phyloP scores from a whole-genome alignment of 1,140 invertebrate genomes.

The Drosophila simulans region DNA sequence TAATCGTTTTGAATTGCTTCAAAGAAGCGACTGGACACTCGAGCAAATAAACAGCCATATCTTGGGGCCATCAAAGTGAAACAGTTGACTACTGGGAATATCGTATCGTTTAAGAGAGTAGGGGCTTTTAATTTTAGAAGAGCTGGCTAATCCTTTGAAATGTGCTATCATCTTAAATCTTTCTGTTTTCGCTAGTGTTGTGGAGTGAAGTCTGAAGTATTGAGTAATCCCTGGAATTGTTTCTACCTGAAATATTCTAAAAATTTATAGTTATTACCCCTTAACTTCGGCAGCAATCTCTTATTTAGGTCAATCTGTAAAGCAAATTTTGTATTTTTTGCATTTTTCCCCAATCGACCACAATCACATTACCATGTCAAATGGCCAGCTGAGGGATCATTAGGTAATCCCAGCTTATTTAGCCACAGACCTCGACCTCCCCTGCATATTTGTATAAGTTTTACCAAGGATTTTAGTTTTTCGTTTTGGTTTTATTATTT shows the following conservation, averaged over 20 bases:
- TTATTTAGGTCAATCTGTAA: neutral
- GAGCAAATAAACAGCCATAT: conserved; percentile 23
- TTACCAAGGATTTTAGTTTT: conserved; percentile 6
- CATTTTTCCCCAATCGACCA: conserved; percentile 29
- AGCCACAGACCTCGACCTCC: neutral
- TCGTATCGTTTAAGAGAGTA: neutral
- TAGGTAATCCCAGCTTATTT: conserved; percentile 3
- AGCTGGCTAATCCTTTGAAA: no score
- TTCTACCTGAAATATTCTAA: neutral
- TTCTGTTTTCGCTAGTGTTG: no score
- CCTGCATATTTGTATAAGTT: neutral
- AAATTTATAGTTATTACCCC: neutral
- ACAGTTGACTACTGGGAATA: conserved; percentile 6
- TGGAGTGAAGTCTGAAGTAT: no score
- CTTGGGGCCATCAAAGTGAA: conserved; percentile 39
- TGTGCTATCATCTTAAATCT: neutral
- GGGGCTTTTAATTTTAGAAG: no score
- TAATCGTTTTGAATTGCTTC: conserved; percentile 75
- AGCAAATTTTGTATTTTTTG: conserved; percentile 6
- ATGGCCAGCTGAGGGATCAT: neutral
- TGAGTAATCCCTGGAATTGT: no score
- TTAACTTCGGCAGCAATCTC: no score
- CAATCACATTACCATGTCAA: conserved; percentile 5
- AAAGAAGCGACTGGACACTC: conserved; percentile 48
- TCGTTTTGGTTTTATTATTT: conserved; percentile 27